Evolutionary conservation across 2,888 invertebrate genomes (phyloP).

Genomic region (Hymenopus coronatus): DNA sequence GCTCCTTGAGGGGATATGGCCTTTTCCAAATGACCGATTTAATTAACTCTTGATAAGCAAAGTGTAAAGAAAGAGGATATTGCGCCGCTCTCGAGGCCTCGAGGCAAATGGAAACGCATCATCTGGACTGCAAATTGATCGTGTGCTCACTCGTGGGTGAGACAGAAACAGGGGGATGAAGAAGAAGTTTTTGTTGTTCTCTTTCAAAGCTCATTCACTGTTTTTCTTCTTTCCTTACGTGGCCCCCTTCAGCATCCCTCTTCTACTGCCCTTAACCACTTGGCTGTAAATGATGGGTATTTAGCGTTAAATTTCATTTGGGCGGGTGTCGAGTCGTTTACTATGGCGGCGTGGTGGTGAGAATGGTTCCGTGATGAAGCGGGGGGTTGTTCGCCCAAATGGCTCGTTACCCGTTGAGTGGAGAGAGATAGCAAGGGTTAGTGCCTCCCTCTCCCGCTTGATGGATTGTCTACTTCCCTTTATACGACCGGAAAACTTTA

Average conservation of each 20-base stretch:
- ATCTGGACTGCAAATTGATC: conserved; percentile 27
- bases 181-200: conserved; percentile 21
- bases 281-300: conserved; percentile 35
- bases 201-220: conserved; percentile 20
- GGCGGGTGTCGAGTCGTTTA: conserved; percentile 23
- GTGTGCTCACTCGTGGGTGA: neutral
- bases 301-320: conserved; percentile 37
- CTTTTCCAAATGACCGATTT: conserved; percentile 2
- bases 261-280: conserved; percentile 23
- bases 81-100: neutral
- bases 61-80: neutral
- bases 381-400: conserved; percentile 16
- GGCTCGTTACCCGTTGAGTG: conserved; percentile 25
- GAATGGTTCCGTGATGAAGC: neutral
- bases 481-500: neutral
- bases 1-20: neutral
- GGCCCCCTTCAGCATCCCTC: neutral
- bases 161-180: neutral
- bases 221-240: conserved; percentile 18
- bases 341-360: conserved; percentile 19
- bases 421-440: neutral
- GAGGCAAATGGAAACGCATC: conserved; percentile 24
- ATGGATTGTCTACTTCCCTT: neutral
- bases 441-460: neutral
- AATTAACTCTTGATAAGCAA: neutral